Evolutionary conservation across 2,888 invertebrate species (phyloP), one percentile per base, ranked within the genome.

Genomic region (Eucera pruinosa): DNA sequence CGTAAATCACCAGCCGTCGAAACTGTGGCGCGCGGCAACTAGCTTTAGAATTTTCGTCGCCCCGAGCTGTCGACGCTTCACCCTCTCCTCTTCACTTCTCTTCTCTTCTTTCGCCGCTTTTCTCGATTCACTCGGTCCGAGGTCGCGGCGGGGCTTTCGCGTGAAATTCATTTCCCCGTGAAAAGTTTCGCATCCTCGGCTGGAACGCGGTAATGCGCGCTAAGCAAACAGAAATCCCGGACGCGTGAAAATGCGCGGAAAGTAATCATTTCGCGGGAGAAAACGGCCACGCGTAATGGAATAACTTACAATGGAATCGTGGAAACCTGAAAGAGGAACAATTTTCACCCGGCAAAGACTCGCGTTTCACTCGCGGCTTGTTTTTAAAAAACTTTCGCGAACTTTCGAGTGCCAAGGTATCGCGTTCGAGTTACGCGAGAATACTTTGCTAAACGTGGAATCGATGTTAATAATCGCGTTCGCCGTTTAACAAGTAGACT

Each of bases 1-100:
- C 47, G 72, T 55, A 54, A 69, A 61, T 73, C 30, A 54, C 23
- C 47, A 50, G 52, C n/a, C 39, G 18, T 2, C 57, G 62, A 36
- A 36, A 43, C 47, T 23, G 5, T 18, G 4, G 18, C 15, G 23
- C 41, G 25, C 3, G 13, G n/a, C 43, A 9, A 27, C 36, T 13
- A 23, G 25, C 13, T 57, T n/a, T 27, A 39, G 13, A 50, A 23
- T 39, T 30, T 48, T 50, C 58, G 15, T 41, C 47, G 9, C 0
- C 45, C 20, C 1, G 39, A 20, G 27, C 13, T 20, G 13, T 13
- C 43, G 13, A 6, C 6, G 30, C 18, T 20, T 18, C 33, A 6
- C 30, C 13, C 15, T 33, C 11, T 1, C 20, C 20, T 20, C 18
- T n/a, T 27, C 6, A n/a, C 18, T 43, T 61, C 25, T 2, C 2